Conservation (phyloP, 2,797 vertebrate species). For the Halcyon badia region DNA sequence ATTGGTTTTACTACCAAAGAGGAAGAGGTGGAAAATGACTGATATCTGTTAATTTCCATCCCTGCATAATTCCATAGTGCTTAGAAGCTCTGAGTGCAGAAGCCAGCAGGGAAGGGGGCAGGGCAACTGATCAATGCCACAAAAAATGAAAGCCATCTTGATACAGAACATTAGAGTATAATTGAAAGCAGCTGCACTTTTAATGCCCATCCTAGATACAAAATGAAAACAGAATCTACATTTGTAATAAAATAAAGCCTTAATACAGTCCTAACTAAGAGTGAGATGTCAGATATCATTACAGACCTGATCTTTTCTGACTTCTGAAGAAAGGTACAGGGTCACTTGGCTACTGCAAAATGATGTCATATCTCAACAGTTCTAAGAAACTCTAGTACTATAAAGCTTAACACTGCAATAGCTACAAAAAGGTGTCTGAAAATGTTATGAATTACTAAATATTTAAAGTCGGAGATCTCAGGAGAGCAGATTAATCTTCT, state of each 20-base stretch:
- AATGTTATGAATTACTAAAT: neutral
- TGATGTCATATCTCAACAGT: neutral
- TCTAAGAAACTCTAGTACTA: neutral
- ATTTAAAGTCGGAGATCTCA: neutral
- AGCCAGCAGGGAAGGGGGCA: neutral
- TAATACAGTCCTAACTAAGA: neutral
- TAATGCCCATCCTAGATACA: neutral
- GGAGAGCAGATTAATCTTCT: neutral
- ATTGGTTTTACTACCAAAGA: constrained; percentile 10
- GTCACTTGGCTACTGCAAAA: neutral
- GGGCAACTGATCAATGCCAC: neutral
- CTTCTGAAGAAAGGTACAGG: neutral
- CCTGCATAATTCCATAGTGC: neutral
- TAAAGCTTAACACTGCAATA: neutral
- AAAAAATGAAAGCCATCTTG: constrained; percentile 14
- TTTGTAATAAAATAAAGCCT: constrained; percentile 6
- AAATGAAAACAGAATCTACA: constrained; percentile 3
- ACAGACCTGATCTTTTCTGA: neutral
- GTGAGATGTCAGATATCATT: neutral
- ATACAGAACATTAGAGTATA: neutral
- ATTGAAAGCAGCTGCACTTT: constrained; percentile 24
- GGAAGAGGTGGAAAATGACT: neutral
- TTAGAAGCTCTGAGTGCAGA: constrained; percentile 8
- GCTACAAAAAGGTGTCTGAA: neutral
- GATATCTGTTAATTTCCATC: constrained; percentile 4